Percentiles rank a stretch among this genome's conserved stretches.
phyloP scores from a whole-genome alignment of 2,888 invertebrate genomes.

The Tolmerus cingulatus region DNA sequence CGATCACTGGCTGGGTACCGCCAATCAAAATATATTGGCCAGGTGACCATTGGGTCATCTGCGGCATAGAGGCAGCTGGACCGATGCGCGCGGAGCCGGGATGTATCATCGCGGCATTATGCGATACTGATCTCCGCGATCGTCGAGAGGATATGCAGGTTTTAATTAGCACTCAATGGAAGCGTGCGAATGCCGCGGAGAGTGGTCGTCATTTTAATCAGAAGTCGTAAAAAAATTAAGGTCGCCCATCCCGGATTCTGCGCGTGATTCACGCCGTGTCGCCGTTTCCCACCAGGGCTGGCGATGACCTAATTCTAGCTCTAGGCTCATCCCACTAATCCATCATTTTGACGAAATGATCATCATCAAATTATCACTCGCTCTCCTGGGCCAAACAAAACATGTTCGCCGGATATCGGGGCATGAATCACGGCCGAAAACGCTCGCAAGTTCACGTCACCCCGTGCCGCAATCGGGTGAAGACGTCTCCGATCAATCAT shows the following conservation, averaged over 20 bases:
- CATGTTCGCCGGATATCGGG: conserved; percentile 19
- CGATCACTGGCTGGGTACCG: not conserved
- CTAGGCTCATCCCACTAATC: conserved; percentile 28
- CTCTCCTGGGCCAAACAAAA: conserved; percentile 25
- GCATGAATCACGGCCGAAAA: conserved; percentile 13
- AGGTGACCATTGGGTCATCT: conserved; percentile 26
- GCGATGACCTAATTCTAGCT: conserved; percentile 38
- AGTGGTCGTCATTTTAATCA: not conserved
- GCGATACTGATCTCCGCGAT: not conserved
- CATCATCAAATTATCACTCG: conserved; percentile 44
- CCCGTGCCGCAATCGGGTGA: not conserved
- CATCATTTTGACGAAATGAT: conserved; percentile 41
- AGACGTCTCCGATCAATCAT: conserved; percentile 30
- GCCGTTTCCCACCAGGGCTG: not conserved
- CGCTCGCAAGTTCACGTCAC: conserved; percentile 12
- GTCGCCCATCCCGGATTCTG: not conserved
- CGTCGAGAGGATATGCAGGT: not conserved
- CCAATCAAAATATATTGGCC: conserved; percentile 17
- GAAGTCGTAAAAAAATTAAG: conserved; percentile 13
- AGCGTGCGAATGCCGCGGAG: not conserved
- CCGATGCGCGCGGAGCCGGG: not conserved
- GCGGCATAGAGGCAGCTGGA: not conserved
- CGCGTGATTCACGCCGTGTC: not conserved
- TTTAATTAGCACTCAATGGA: conserved; percentile 7
- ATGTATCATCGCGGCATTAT: not conserved